Base-by-base conservation (phyloP, 2,888 invertebrate species). In the Rhagophthalmus giganteus region DNA sequence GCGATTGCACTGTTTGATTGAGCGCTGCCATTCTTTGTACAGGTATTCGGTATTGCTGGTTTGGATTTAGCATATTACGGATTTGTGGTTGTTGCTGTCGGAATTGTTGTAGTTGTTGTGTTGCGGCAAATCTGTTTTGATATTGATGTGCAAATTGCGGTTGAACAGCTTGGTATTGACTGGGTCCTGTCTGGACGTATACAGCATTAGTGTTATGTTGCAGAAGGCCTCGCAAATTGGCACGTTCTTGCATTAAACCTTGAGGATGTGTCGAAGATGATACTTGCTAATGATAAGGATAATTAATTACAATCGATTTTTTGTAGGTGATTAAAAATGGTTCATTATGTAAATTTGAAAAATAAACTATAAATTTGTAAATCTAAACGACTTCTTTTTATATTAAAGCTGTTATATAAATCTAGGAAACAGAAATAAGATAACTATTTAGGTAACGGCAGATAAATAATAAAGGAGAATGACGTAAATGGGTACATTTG, bases 251-350 rank as follows among this genome's bases (percentile, higher is more conserved):
- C 60, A 73, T 60, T 61, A 77, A 72, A 8, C 76, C 76, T 56
- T 81, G 82, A 9, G 83, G 83, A 74, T 84, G 84, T 7, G 82
- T 81, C 0, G 81, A 81, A 2, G 81, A 81, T 2, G 80, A 79
- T 11, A 80, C 79, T 74, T 79, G 71, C 41, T 50, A 56, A 34
- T 12, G 12, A 13, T 31, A n/a, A 11, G 7, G n/a, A 2, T 11
- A 34, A 34, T 16, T 16, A 12, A 3, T 31, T 11, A n/a, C n/a
- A n/a, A n/a, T n/a, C n/a, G n/a, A n/a, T n/a, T n/a, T n/a, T n/a
- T n/a, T n/a, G n/a, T n/a, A n/a, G n/a, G n/a, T n/a, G n/a, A n/a
- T n/a, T n/a, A n/a, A n/a, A n/a, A n/a, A n/a, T n/a, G n/a, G n/a
- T n/a, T n/a, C n/a, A n/a, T n/a, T n/a, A n/a, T n/a, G n/a, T n/a